phyloP scores from a whole-genome alignment of 2,113 vertebrate species.

The Mormyrus lacerda region DNA sequence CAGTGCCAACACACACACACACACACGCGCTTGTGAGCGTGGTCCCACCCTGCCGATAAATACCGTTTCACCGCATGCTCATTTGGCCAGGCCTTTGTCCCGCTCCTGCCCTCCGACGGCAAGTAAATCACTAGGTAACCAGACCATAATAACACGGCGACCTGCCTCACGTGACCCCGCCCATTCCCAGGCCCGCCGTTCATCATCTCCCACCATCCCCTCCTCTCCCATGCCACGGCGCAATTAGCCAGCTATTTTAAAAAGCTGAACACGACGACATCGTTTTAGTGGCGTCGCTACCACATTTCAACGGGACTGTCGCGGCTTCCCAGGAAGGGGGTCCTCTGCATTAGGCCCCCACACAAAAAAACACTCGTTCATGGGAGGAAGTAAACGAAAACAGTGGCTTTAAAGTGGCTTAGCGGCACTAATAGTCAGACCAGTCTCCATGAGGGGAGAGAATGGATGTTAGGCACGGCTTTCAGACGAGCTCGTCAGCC shows the following conservation, averaged over 20 bases:
- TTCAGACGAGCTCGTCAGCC: background rate
- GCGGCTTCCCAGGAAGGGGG: conserved; percentile 36
- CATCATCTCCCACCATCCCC: background rate
- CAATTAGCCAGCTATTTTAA: conserved; percentile 55
- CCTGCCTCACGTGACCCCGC: background rate
- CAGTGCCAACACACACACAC: background rate
- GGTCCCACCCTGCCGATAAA: background rate
- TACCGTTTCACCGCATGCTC: background rate
- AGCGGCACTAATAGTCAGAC: conserved; percentile 28
- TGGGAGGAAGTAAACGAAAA: background rate
- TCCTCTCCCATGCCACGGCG: conserved; percentile 45
- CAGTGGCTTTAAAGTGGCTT: conserved; percentile 31
- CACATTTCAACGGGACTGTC: conserved; percentile 37
- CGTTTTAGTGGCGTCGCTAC: conserved; percentile 48
- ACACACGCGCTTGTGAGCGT: background rate
- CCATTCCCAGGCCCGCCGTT: background rate
- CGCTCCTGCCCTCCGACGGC: background rate
- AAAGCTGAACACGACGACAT: conserved; percentile 55
- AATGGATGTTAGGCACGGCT: background rate
- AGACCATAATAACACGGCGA: background rate
- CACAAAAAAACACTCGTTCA: background rate
- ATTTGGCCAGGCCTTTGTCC: background rate
- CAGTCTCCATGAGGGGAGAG: background rate
- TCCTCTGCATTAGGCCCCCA: background rate
- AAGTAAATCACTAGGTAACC: background rate